Conservation (phyloP, 2,113 vertebrate species). For the Sciurus niger region DNA sequence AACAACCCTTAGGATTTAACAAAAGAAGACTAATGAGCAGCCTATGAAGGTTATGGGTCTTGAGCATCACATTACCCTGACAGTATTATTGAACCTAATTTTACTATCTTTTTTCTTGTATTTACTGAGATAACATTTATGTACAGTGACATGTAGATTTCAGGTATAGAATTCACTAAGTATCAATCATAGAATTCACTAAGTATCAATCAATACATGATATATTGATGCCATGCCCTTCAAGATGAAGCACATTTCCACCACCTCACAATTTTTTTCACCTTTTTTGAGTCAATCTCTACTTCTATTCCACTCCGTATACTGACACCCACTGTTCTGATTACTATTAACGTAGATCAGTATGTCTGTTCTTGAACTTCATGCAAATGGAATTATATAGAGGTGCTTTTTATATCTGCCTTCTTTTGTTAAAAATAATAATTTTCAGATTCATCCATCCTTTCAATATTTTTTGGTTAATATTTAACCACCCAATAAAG, state of each 20-base stretch:
- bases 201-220: background rate
- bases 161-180: background rate
- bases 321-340: background rate
- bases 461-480: background rate
- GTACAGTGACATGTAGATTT: background rate
- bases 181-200: background rate
- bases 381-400: background rate
- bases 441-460: background rate
- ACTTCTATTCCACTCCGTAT: background rate
- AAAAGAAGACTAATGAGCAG: background rate
- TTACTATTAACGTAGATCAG: background rate
- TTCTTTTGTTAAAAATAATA: constrained; percentile 21
- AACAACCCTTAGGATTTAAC: background rate
- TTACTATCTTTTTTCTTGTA: background rate
- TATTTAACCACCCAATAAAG: background rate
- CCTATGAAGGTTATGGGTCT: background rate
- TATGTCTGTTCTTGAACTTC: background rate
- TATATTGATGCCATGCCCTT: background rate
- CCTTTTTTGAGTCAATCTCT: background rate
- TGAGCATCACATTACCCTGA: background rate
- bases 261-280: background rate
- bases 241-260: background rate
- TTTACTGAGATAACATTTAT: background rate
- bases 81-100: background rate
- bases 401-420: background rate